These are phyloP conservation scores for Eulacestoma nigropectus DNA, from an alignment of 2,113 vertebrate species.

Conservation along the genomic window DNA sequence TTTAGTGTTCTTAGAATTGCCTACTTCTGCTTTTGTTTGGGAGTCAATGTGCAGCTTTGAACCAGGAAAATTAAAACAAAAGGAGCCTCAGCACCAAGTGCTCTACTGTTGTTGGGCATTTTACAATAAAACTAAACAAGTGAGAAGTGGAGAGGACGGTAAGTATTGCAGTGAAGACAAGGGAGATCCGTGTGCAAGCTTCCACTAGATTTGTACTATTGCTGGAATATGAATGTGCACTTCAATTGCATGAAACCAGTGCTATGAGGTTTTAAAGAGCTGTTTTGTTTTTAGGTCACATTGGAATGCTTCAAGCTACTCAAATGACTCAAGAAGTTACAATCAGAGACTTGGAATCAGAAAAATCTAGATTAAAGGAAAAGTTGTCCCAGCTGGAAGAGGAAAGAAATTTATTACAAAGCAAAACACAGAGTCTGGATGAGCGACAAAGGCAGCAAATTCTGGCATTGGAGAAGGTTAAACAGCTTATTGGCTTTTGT, in stretches of 20 bases:
- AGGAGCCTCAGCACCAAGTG: not conserved
- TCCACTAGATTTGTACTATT: not conserved
- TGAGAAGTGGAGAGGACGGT: not conserved
- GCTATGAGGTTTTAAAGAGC: not conserved
- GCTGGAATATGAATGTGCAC: not conserved
- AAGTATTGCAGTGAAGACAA: not conserved
- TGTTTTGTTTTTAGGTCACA: constrained; percentile 82
- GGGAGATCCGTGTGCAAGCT: not conserved
- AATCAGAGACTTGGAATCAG: constrained; percentile 96
- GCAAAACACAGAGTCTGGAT: constrained; percentile 86
- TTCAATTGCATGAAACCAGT: not conserved
- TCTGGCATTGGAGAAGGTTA: constrained; percentile 89
- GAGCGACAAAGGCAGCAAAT: constrained; percentile 91
- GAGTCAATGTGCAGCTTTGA: not conserved
- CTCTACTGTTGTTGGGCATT: not conserved
- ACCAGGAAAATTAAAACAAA: not conserved
- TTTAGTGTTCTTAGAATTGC: not conserved
- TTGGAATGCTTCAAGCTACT: constrained; percentile 95
- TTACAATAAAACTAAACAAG: not conserved
- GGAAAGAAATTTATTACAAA: constrained; percentile 86
- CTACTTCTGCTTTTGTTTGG: not conserved
- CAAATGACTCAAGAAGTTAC: constrained; percentile 97
- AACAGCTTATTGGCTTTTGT: not conserved
- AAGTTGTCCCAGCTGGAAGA: constrained; percentile 90
- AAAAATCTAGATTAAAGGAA: constrained; percentile 89